Evolutionary conservation across 2,888 invertebrate species (phyloP), one percentile per base, ranked within the genome.

Genomic region (Liopterus haemorrhoidalis): DNA sequence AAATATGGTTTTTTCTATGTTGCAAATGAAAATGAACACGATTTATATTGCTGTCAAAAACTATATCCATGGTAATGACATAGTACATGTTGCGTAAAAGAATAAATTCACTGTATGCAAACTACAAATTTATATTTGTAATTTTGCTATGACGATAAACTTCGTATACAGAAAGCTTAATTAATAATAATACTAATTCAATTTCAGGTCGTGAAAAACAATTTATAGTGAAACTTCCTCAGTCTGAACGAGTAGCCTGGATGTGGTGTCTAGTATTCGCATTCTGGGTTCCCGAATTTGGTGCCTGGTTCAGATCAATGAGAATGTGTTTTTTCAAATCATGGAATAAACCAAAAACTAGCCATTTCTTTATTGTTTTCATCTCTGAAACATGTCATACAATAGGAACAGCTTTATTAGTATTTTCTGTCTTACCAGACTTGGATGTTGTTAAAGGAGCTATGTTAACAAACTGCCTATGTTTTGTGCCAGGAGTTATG

Each of bases 391-490:
- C 90, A 2, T 73, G 90, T 37, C 92, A 94, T 63, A 85, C 90
- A 0, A 71, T 90, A 46, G 97, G 97, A 20, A 70, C 93, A 53
- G 89, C 85, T 0, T 66, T 95, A 27, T 74, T 97, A 53, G 83
- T 92, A 59, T 91, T 93, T 66, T 79, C 83, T 50, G 81, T 96
- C 33, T 73, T 97, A 37, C 96, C 97, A 1, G 85, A 91, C 62
- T 68, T 96, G 55, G 94, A 97, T 67, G 90, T 92, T 4, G 85
- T 95, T 42, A 90, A 92, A 66, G 95, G 93, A 28, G 90, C 93
- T 24, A 94, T 95, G 91, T 72, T 97, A 53, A 94, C 94, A 18
- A 95, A 94, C 66, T 94, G 94, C 59, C 78, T 96, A 41, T 95
- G 94, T 65, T 83, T 96, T 56, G 74, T 95, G 28, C 97, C 97